Evolutionary conservation across 1,140 invertebrate species (phyloP).

Genomic region (Cherax quadricarinatus): DNA sequence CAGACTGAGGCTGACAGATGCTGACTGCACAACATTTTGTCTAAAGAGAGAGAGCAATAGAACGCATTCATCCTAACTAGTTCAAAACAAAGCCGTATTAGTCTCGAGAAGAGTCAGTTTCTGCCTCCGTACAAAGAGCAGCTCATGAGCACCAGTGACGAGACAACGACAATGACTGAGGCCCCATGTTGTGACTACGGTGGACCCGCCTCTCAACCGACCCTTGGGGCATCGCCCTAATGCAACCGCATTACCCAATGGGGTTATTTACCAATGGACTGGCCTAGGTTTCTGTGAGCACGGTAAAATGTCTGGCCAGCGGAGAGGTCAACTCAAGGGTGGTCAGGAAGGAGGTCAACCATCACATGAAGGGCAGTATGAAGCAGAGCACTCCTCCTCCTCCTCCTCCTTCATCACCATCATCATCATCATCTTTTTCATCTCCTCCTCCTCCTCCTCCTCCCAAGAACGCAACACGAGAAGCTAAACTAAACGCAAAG

Average conservation of each 20-base stretch:
- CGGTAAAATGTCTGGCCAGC: slow-evolving; percentile 19
- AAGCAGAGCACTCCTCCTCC: slow-evolving; percentile 12
- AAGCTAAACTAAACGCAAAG: slow-evolving; percentile 70
- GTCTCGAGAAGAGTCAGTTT: slow-evolving; percentile 70
- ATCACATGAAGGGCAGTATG: slow-evolving; percentile 38
- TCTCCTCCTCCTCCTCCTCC: slow-evolving; percentile 62
- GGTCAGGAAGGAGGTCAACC: slow-evolving; percentile 19
- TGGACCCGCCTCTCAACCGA: background rate
- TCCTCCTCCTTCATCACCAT: slow-evolving; percentile 45
- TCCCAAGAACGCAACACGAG: slow-evolving; percentile 69
- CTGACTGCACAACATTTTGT: slow-evolving; percentile 47
- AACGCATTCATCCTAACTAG: slow-evolving; percentile 54
- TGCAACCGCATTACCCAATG: slow-evolving; percentile 4
- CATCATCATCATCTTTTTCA: slow-evolving; percentile 58
- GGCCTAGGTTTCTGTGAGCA: slow-evolving; percentile 18
- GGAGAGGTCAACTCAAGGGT: slow-evolving; percentile 23
- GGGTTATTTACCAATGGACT: background rate
- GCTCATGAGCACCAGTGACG: slow-evolving; percentile 70
- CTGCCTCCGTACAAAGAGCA: slow-evolving; percentile 68
- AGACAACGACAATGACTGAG: slow-evolving; percentile 12
- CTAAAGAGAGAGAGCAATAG: slow-evolving; percentile 56
- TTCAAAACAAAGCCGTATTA: slow-evolving; percentile 62
- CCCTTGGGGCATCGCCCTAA: background rate
- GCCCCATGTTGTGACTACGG: background rate
- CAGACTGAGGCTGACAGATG: slow-evolving; percentile 28